Conservation (phyloP, 2,113 vertebrate species). For the Ptyas mucosa region DNA sequence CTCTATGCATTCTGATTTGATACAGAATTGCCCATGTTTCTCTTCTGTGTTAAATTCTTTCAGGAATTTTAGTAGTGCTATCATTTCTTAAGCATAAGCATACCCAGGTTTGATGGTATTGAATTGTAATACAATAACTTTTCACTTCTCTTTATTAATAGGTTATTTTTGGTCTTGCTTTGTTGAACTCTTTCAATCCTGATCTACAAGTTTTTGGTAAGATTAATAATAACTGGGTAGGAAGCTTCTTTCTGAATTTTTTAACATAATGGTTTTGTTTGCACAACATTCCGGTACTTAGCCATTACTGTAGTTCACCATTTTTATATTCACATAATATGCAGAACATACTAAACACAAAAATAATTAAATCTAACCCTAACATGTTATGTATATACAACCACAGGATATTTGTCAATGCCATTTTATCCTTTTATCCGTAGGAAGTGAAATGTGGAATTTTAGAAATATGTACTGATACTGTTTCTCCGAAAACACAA, state of each 20-base stretch:
- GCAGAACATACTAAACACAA: neutral
- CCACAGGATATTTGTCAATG: neutral
- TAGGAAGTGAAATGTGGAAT: neutral
- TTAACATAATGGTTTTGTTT: neutral
- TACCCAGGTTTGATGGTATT: neutral
- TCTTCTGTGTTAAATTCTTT: neutral
- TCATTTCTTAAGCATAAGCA: neutral
- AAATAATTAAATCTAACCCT: neutral
- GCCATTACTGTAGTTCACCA: neutral
- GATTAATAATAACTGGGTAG: slow-evolving; percentile 32
- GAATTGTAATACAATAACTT: neutral
- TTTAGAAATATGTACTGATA: neutral
- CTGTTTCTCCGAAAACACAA: no score
- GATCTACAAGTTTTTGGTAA: slow-evolving; percentile 97
- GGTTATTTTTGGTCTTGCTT: slow-evolving; percentile 98
- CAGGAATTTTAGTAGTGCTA: neutral
- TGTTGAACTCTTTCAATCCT: slow-evolving; percentile 91
- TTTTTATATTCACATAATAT: neutral
- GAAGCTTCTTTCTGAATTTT: neutral
- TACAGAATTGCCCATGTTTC: neutral
- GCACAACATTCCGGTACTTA: neutral
- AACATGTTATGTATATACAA: neutral
- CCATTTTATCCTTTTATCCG: neutral
- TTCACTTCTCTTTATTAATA: slow-evolving; percentile 53
- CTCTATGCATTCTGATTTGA: neutral